A percentile compares a stretch with the other conserved stretches of the same genome.
Evolutionary conservation across 2,797 vertebrate genomes (phyloP).

Genomic region (Galago senegalensis): DNA sequence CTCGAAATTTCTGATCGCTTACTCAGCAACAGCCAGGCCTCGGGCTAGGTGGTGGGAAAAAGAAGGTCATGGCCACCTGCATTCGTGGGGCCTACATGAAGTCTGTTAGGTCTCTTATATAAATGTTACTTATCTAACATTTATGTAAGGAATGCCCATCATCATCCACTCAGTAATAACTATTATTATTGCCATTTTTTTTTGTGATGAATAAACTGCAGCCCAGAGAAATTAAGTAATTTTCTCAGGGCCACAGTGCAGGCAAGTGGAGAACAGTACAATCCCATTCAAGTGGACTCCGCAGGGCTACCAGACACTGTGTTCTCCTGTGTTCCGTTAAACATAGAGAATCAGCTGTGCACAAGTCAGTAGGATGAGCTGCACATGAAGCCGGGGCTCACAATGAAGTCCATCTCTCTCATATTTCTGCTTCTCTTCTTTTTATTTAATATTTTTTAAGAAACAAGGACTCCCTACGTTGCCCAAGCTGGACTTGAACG

Average conservation of each 20-base stretch:
- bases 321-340: neutral
- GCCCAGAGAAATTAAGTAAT: neutral
- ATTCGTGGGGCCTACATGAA: neutral
- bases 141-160: neutral
- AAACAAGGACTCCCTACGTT: too few relatives aligned
- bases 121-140: neutral
- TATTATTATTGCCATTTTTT: neutral
- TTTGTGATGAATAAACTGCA: constrained; percentile 20
- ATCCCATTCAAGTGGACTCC: neutral
- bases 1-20: neutral
- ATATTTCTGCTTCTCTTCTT: neutral
- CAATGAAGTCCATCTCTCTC: neutral
- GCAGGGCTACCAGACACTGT: neutral
- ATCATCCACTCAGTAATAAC: neutral
- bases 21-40: neutral
- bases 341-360: neutral
- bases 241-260: neutral
- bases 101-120: neutral
- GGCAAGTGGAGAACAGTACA: neutral
- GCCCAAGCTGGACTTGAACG: too few relatives aligned
- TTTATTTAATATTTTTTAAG: too few relatives aligned
- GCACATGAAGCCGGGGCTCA: neutral
- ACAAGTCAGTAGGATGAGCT: neutral
- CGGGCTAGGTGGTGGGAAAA: neutral
- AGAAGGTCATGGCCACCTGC: neutral